Percentiles rank a stretch among this genome's conserved stretches.
Conservation (phyloP, 2,888 invertebrate genomes). For the Itoplectis maculator region DNA sequence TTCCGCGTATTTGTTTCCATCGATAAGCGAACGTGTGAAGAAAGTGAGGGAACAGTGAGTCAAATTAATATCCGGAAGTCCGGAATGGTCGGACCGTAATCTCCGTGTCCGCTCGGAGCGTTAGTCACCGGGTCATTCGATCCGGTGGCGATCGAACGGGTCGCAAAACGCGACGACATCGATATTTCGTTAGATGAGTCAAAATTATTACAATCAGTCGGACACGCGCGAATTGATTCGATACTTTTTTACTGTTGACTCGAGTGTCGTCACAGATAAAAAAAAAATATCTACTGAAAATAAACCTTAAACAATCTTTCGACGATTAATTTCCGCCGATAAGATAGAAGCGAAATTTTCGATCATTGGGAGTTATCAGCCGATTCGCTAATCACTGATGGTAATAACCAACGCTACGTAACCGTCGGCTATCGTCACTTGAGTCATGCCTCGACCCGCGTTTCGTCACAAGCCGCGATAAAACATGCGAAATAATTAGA, state of each 20-base stretch:
- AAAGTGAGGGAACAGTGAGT: conserved; percentile 23
- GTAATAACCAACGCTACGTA: conserved; percentile 21
- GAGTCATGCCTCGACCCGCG: conserved; percentile 40
- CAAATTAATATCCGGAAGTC: conserved; percentile 41
- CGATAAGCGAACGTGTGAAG: conserved; percentile 11
- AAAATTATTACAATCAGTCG: background rate
- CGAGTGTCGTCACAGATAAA: background rate
- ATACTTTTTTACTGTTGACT: background rate
- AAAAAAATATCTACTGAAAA: conserved; percentile 3
- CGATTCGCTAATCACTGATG: conserved; percentile 25
- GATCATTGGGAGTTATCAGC: background rate
- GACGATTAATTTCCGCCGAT: background rate
- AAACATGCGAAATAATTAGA: conserved; percentile 53
- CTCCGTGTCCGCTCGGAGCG: background rate
- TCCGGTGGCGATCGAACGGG: background rate
- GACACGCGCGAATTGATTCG: background rate
- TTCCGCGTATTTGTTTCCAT: background rate
- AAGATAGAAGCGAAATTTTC: conserved; percentile 4
- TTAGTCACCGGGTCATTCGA: conserved; percentile 2
- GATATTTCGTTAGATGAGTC: background rate
- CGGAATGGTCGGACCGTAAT: background rate
- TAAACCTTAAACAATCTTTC: background rate
- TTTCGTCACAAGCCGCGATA: conserved; percentile 39
- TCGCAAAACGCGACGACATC: too few relatives aligned
- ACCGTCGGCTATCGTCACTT: conserved; percentile 18